Conservation (phyloP, 2,888 invertebrate genomes). For the Mechanitis mazaeus region DNA sequence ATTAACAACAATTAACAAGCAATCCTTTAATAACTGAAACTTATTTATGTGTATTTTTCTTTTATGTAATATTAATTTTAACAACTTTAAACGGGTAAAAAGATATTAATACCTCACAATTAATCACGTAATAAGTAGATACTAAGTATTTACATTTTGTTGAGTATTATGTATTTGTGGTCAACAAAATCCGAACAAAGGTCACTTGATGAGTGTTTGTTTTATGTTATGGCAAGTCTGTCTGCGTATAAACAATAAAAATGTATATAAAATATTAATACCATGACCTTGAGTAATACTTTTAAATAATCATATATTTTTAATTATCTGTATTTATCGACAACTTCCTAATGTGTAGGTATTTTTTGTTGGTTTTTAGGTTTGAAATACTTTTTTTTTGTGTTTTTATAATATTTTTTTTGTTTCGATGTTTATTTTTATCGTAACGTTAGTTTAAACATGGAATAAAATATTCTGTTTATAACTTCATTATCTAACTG, state of each 20-base stretch:
- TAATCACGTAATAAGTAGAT: constrained; percentile 1
- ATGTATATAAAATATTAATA: not conserved
- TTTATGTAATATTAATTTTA: not conserved
- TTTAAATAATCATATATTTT: too few species aligned
- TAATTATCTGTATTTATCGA: too few species aligned
- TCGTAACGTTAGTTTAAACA: too few species aligned
- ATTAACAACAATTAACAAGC: too few species aligned
- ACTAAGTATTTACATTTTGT: constrained; percentile 45
- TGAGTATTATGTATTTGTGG: constrained; percentile 43
- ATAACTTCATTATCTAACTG: too few species aligned
- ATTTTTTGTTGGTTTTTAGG: too few species aligned
- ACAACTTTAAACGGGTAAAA: not conserved
- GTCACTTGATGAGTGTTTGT: constrained; percentile 49
- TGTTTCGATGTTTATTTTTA: too few species aligned
- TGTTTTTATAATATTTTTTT: too few species aligned
- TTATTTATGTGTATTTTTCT: not conserved
- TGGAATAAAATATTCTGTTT: too few species aligned
- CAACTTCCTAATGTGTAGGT: too few species aligned
- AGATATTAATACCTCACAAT: not conserved
- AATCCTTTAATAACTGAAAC: not conserved
- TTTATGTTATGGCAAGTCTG: not conserved
- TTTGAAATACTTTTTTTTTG: too few species aligned
- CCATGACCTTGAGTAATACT: not conserved
- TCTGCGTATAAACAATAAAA: not conserved
- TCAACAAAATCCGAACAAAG: constrained; percentile 43